These are phyloP conservation scores for Deilephila porcellus DNA, from an alignment of 2,888 invertebrate genomes.

Conservation along the genomic window DNA sequence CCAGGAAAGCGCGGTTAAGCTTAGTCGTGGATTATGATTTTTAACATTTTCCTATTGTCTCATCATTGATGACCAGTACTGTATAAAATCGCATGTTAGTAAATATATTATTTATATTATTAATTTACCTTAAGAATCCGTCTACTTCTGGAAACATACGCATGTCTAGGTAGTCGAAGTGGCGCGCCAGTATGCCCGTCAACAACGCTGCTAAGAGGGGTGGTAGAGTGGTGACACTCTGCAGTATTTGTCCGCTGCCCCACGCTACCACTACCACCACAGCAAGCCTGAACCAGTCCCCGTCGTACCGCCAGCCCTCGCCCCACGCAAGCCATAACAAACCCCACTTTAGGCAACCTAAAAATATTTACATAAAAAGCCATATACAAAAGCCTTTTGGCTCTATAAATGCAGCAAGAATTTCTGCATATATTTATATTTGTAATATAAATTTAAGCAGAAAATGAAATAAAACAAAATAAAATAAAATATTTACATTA, in stretches of 20 bases:
- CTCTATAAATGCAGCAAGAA: no score
- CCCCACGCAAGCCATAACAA: constrained; percentile 66
- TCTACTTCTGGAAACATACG: constrained; percentile 66
- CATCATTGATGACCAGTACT: no score
- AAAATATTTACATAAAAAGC: neutral
- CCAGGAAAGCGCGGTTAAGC: no score
- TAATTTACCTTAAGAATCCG: constrained; percentile 65
- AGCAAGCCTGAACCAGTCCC: constrained; percentile 65
- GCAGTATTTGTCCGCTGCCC: constrained; percentile 62
- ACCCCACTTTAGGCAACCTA: constrained; percentile 70
- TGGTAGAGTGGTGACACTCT: constrained; percentile 65
- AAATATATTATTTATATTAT: neutral
- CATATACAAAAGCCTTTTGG: no score
- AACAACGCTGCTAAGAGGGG: constrained; percentile 69
- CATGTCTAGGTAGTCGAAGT: constrained; percentile 72
- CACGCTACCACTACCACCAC: constrained; percentile 64
- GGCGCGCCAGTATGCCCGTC: constrained; percentile 70
- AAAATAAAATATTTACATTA: no score
- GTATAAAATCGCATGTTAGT: no score
- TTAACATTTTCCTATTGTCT: no score
- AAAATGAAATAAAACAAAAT: no score
- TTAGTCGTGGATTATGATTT: no score
- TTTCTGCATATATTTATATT: no score
- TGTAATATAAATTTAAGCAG: no score
- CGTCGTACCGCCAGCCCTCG: constrained; percentile 67